Conservation (phyloP, 1,140 invertebrate species). For the Penaeus chinensis region DNA sequence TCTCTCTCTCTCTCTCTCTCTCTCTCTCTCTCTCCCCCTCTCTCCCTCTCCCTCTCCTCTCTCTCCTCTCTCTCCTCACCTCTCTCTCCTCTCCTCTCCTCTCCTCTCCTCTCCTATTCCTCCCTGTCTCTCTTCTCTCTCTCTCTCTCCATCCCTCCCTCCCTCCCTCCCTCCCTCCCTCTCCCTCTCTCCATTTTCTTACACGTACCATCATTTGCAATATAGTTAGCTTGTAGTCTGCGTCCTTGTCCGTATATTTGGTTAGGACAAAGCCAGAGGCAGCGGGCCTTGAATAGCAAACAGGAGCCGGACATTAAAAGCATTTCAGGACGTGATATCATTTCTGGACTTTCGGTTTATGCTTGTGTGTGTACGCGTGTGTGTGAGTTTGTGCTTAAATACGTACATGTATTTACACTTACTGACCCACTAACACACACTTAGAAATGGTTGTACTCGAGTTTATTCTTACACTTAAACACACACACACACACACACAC, state of each 20-base stretch:
- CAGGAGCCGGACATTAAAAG: too few species aligned
- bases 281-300: too few species aligned
- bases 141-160: background rate
- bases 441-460: too few species aligned
- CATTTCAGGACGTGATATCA: background rate
- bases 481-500: too few species aligned
- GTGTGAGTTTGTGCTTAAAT: background rate
- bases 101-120: background rate
- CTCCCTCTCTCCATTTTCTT: background rate
- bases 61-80: background rate
- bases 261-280: too few species aligned
- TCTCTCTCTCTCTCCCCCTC: background rate
- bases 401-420: too few species aligned
- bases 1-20: background rate
- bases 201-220: too few species aligned
- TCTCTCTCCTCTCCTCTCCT: background rate
- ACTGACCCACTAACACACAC: too few species aligned
- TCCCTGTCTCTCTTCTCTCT: background rate
- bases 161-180: background rate
- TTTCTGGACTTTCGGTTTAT: background rate
- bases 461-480: too few species aligned
- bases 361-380: constrained; percentile 1
- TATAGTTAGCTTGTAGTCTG: too few species aligned
- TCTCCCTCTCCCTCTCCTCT: background rate
- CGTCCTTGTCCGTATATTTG: too few species aligned